phyloP scores from a whole-genome alignment of 2,113 vertebrate species.

The Burhinus bistriatus region DNA sequence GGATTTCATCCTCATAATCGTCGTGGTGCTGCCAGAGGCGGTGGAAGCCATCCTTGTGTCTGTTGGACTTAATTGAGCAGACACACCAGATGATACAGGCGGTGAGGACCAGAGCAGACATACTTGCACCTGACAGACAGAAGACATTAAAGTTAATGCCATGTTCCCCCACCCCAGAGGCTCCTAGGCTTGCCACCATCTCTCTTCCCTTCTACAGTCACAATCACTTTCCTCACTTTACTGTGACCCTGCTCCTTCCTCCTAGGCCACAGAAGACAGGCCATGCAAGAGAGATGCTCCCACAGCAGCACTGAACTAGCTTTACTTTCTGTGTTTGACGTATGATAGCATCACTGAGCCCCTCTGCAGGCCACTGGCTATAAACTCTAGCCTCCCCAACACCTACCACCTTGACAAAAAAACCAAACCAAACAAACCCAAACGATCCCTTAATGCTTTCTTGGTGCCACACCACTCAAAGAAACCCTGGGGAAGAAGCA shows the following conservation, averaged over 20 bases:
- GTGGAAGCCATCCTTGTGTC: slow-evolving; percentile 97
- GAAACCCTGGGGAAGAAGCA: neutral
- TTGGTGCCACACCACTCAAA: neutral
- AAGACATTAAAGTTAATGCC: neutral
- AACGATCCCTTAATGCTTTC: neutral
- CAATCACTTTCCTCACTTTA: neutral
- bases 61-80: slow-evolving; percentile 93
- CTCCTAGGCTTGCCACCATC: neutral
- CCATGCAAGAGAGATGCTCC: neutral
- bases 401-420: neutral
- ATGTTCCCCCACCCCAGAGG: neutral
- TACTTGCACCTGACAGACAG: slow-evolving; percentile 83
- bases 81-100: slow-evolving; percentile 98
- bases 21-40: slow-evolving; percentile 92
- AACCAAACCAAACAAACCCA: neutral
- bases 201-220: neutral
- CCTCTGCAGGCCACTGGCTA: neutral
- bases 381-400: neutral
- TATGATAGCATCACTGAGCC: neutral
- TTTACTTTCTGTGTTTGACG: neutral
- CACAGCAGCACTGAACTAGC: neutral
- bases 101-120: slow-evolving; percentile 91
- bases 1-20: slow-evolving; percentile 94
- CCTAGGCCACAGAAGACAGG: neutral
- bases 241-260: neutral